These are phyloP conservation scores for Ctenopoma multispine DNA, from an alignment of 2,797 vertebrate genomes.

Conservation along the genomic window DNA sequence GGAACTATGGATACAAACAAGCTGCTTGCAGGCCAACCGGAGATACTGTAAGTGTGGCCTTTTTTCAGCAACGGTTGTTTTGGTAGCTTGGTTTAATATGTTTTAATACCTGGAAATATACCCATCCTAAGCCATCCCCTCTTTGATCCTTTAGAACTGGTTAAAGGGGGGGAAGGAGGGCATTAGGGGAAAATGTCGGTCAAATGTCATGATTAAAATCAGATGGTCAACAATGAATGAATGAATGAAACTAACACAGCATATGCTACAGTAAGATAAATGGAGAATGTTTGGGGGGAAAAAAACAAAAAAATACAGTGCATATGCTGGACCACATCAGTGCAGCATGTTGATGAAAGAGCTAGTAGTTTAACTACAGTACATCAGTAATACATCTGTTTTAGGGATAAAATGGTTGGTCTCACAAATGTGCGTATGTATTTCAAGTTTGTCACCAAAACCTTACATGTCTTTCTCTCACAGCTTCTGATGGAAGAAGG, in stretches of 20 bases:
- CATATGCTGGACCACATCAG: conserved; percentile 11
- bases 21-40: conserved; percentile 18
- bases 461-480: not conserved
- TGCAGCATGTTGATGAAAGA: not conserved
- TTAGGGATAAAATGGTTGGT: conserved; percentile 11
- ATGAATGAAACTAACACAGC: not conserved
- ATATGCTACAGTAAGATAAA: not conserved
- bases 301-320: not conserved
- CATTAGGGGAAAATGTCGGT: conserved; percentile 34
- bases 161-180: conserved; percentile 49
- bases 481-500: conserved; percentile 4
- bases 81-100: conserved; percentile 39
- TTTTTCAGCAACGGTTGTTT: conserved; percentile 43
- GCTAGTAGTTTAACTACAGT: not conserved
- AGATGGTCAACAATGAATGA: not conserved
- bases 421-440: not conserved
- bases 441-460: not conserved
- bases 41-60: conserved; percentile 39
- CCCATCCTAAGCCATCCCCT: conserved; percentile 28
- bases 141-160: conserved; percentile 62
- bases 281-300: not conserved
- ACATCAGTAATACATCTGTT: conserved; percentile 19
- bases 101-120: conserved; percentile 45
- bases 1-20: conserved; percentile 18
- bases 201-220: conserved; percentile 8